Base-by-base conservation (phyloP, 2,797 vertebrate species). In the Borostomias antarcticus region DNA sequence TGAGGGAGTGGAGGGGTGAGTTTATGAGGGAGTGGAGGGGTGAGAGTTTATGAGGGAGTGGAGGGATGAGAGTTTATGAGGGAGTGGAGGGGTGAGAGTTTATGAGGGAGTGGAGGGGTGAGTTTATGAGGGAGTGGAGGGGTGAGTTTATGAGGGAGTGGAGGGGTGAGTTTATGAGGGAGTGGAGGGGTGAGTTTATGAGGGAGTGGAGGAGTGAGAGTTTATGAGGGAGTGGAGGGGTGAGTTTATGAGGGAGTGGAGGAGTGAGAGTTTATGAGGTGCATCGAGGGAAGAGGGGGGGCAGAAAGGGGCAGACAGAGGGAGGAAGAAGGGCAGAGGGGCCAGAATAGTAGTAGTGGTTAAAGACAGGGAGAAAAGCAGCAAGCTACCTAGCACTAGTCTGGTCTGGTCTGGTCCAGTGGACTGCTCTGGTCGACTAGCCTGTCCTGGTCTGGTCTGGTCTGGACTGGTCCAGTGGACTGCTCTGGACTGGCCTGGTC, bases 71-170 rank as follows among this genome's bases (percentile, higher is more conserved):
- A n/a, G n/a, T 4, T 51, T 51, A 19, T 15, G 45, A 17, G 54
- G 33, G 25, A 71, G 30, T 15, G 15, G 35, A 33, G 15, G 32
- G 50, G 35, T 48, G 21, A 66, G 32, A n/a, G n/a, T n/a, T n/a
- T n/a, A n/a, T n/a, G 78, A 92, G 66, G 58, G 62, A 5, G 65
- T 30, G 47, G 52, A 59, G 23, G 62, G 25, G 35, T 10, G 17
- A 23, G 11, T 32, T 33, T 48, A 51, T 25, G 58, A 33, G 68
- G n/a, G n/a, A n/a, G n/a, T n/a, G n/a, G 10, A 68, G 64, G 59
- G 62, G 64, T 63, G 66, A 28, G 59, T 47, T 57, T 26, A 69
- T 11, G 56, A 56, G 23, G 21, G 54, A 58, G 29, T 66, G 51
- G 19, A 70, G 37, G 64, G 59, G 5, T 56, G 8, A 32, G 19